Evolutionary conservation across 2,113 vertebrate genomes (phyloP).

Genomic region (Clarias batrachus): DNA sequence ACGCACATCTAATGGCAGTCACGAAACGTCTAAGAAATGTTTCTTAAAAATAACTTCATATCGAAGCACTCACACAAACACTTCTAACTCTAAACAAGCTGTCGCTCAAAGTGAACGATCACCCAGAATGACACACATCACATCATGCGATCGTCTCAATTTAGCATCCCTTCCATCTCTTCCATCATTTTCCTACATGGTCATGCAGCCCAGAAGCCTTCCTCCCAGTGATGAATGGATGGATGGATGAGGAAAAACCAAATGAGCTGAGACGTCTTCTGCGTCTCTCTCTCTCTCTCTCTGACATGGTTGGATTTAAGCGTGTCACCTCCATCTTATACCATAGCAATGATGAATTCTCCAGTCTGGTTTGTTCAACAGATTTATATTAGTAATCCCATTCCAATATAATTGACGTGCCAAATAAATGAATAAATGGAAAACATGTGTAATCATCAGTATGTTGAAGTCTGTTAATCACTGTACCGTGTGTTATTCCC

Average conservation of each 20-base stretch:
- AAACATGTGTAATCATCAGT: neutral
- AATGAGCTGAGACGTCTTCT: conserved; percentile 28
- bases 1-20: neutral
- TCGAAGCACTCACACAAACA: neutral
- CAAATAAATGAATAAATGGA: neutral
- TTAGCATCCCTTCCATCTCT: conserved; percentile 41
- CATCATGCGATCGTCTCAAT: conserved; percentile 50
- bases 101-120: conserved; percentile 51
- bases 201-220: conserved; percentile 38
- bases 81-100: conserved; percentile 23
- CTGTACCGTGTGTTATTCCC: neutral
- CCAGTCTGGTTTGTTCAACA: neutral
- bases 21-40: neutral
- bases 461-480: neutral
- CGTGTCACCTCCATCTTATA: conserved; percentile 20
- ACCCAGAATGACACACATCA: conserved; percentile 46
- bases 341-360: neutral
- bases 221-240: conserved; percentile 30
- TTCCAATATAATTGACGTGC: neutral
- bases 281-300: conserved; percentile 14
- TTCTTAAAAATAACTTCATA: conserved; percentile 23
- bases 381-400: neutral
- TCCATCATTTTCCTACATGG: conserved; percentile 12
- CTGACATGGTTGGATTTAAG: conserved; percentile 40
- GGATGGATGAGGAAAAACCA: conserved; percentile 28